Evolutionary conservation across 2,888 invertebrate genomes (phyloP).

Genomic region (Chironomus riparius): DNA sequence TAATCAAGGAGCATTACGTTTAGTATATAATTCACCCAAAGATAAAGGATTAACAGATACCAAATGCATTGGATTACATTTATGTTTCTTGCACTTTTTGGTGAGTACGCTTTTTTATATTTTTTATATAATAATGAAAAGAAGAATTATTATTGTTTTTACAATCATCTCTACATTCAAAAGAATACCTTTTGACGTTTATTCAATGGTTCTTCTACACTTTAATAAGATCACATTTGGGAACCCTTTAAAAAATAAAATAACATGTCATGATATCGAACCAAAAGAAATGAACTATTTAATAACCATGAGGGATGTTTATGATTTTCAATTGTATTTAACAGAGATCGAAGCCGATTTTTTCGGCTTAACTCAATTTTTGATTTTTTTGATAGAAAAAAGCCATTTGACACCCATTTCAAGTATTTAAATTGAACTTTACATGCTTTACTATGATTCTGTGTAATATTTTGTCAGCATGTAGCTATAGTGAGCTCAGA

Average conservation of each 20-base stretch:
- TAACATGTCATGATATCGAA: background rate
- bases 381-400: too few species aligned
- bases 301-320: background rate
- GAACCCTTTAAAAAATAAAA: background rate
- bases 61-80: constrained; percentile 27
- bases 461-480: too few species aligned
- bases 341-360: too few species aligned
- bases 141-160: too few species aligned
- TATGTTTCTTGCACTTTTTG: constrained; percentile 18
- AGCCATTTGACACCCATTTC: too few species aligned
- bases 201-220: background rate
- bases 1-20: background rate
- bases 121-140: too few species aligned
- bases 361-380: too few species aligned
- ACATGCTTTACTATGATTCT: too few species aligned
- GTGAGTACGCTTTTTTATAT: background rate
- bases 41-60: constrained; percentile 24
- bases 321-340: too few species aligned
- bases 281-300: background rate
- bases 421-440: too few species aligned
- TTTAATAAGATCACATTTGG: background rate
- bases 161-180: too few species aligned
- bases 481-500: too few species aligned
- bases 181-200: background rate
- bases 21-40: background rate